These are phyloP conservation scores for Cherax quadricarinatus DNA, from an alignment of 1,140 invertebrate species.

Conservation along the genomic window DNA sequence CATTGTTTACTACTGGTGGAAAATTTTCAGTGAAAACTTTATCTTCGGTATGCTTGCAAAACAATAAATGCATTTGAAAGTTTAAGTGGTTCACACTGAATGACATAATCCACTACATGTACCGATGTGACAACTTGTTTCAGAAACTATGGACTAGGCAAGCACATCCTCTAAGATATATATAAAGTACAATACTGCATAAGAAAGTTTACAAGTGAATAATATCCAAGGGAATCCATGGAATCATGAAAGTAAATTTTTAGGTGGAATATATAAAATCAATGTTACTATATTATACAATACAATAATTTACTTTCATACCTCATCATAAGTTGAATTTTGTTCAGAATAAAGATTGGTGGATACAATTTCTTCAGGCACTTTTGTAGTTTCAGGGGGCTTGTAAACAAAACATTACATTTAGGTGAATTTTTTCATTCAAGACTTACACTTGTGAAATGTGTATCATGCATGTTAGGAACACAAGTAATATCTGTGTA, in stretches of 20 bases:
- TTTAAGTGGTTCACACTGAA: not conserved
- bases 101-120: not conserved
- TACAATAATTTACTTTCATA: not conserved
- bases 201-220: too few species aligned
- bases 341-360: constrained; percentile 3
- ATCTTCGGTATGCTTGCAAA: constrained; percentile 55
- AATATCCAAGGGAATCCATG: too few species aligned
- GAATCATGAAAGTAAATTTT: too few species aligned
- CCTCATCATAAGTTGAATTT: constrained; percentile 27
- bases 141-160: too few species aligned
- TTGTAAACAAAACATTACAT: constrained; percentile 47
- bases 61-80: not conserved
- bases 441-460: not conserved
- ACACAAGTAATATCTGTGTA: not conserved
- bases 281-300: not conserved
- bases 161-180: too few species aligned
- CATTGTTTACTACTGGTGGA: constrained; percentile 19
- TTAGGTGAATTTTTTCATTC: not conserved
- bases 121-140: too few species aligned
- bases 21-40: constrained; percentile 16
- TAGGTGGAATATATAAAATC: too few species aligned
- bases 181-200: too few species aligned
- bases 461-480: not conserved
- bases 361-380: constrained; percentile 48
- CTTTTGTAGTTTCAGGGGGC: constrained; percentile 43